These are phyloP conservation scores for Drosophila buzzatii DNA, from an alignment of 2,888 invertebrate species.

Conservation along the genomic window DNA sequence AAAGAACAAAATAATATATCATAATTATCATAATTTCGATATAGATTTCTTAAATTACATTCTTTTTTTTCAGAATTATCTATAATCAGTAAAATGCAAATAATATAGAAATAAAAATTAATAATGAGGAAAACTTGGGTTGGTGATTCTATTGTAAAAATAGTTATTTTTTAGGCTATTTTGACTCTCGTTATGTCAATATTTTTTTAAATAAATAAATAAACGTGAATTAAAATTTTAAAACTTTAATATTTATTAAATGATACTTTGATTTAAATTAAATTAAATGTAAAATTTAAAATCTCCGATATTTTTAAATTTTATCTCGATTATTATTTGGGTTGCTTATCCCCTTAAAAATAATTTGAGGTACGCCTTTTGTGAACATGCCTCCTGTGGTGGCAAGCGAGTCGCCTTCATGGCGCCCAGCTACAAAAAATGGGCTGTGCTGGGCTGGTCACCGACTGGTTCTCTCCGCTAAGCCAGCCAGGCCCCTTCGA, in stretches of 20 bases:
- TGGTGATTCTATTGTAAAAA: too few relatives aligned
- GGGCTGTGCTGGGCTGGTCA: conserved; percentile 59
- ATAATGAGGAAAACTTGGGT: too few relatives aligned
- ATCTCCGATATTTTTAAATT: too few relatives aligned
- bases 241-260: neutral
- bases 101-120: neutral
- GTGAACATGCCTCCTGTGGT: conserved; percentile 29
- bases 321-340: neutral
- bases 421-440: conserved; percentile 55
- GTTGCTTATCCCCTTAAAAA: neutral
- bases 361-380: conserved; percentile 23
- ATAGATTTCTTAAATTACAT: neutral
- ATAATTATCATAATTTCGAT: too few relatives aligned
- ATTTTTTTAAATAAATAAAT: too few relatives aligned
- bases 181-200: too few relatives aligned
- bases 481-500: neutral
- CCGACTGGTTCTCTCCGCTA: conserved; percentile 43
- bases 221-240: too few relatives aligned
- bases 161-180: too few relatives aligned
- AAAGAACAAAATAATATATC: too few relatives aligned
- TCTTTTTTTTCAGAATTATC: neutral
- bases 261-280: neutral
- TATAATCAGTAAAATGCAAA: neutral
- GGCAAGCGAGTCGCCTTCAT: conserved; percentile 40
- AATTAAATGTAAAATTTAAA: too few relatives aligned